A percentile compares a stretch with the other conserved stretches of the same genome.
These are phyloP conservation scores for Trematomus loennbergii DNA, from an alignment of 2,113 vertebrate genomes.

Conservation along the genomic window DNA sequence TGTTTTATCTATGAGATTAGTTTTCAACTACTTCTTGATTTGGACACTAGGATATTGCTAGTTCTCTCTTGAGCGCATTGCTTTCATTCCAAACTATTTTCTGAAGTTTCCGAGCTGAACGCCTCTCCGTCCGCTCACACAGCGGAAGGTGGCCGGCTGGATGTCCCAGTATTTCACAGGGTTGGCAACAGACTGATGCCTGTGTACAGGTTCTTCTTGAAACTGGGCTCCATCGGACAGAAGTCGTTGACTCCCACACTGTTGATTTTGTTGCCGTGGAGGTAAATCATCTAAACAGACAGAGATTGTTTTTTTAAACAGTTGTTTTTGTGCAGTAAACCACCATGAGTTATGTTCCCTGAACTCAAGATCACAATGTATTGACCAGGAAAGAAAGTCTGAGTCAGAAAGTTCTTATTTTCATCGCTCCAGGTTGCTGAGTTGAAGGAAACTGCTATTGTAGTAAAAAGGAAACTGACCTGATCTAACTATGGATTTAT, in stretches of 20 bases:
- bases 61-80: not conserved
- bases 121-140: conserved; percentile 89
- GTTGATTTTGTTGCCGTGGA: conserved; percentile 93
- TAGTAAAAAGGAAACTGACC: too few species aligned
- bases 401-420: too few species aligned
- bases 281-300: conserved; percentile 90
- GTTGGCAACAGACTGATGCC: conserved; percentile 96
- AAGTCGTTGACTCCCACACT: conserved; percentile 95
- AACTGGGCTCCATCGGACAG: conserved; percentile 85
- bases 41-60: not conserved
- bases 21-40: conserved; percentile 25
- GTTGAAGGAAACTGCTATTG: too few species aligned
- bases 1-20: conserved; percentile 9
- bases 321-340: too few species aligned
- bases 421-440: too few species aligned
- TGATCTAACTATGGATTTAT: too few species aligned
- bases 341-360: too few species aligned
- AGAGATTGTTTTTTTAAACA: not conserved
- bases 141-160: conserved; percentile 93
- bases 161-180: conserved; percentile 95
- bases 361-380: too few species aligned
- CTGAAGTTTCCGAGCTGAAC: conserved; percentile 94
- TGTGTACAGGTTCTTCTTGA: conserved; percentile 91
- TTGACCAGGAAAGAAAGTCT: too few species aligned
- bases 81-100: conserved; percentile 65